Base-by-base conservation (phyloP, 2,113 vertebrate genomes). In the Myotis davidii region DNA sequence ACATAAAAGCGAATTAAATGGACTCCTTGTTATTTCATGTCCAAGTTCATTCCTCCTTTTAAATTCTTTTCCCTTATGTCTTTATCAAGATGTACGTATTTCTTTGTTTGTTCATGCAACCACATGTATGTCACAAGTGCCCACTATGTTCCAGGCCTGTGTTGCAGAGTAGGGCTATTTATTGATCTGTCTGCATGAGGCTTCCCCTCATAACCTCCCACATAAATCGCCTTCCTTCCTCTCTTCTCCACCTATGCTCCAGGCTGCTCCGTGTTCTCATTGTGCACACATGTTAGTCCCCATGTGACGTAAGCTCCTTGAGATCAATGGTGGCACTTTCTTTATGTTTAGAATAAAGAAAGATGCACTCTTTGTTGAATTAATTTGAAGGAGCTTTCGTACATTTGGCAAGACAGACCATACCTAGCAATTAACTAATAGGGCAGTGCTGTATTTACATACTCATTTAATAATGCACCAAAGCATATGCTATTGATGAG, bases 401-500 rank as follows among this genome's bases (percentile, higher is more conserved):
- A 16, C 29, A 20, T 78, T 93, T 73, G 29, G 27, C n/a, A 54
- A 92, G 81, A 85, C 34, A 83, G 83, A 78, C 45, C 45, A 32
- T 23, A 65, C 27, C 59, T 72, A 70, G 56, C 85, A 90, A 95
- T 83, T 77, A 86, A 48, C 76, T 87, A 77, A 84, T 73, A 45
- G 92, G 70, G 18, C 32, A 64, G 11, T 12, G 34, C 6, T 86
- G 39, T 52, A 76, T 70, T 81, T 65, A 42, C 65, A 92, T 34
- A 27, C 65, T 59, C 56, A 13, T 23, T 29, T 32, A 88, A 42
- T n/a, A 72, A 86, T 77, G 88, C 42, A 20, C 74, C 23, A 65
- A 69, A 85, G 52, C 2, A 9, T 32, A 65, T 54, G 76, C 25
- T 90, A 54, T 37, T 91, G 45, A 94, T 37, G 72, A 89, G 9